These are phyloP conservation scores for Nasonia oneida DNA, from an alignment of 2,888 invertebrate species.

Conservation along the genomic window DNA sequence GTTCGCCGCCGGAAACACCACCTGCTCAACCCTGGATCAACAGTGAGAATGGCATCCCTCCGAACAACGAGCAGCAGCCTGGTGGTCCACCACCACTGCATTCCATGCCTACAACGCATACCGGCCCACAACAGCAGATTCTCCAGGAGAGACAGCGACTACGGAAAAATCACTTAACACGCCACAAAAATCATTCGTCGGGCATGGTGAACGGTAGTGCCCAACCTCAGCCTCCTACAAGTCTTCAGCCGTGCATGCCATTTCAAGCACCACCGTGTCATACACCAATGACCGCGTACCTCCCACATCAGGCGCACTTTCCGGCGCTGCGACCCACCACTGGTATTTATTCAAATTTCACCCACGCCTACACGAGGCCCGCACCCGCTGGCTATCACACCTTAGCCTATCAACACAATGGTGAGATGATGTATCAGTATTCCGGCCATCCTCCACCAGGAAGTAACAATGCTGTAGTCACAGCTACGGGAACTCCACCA, in stretches of 20 bases:
- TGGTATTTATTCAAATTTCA: constrained; percentile 75
- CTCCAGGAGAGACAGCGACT: constrained; percentile 70
- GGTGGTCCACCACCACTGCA: constrained; percentile 71
- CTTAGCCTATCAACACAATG: constrained; percentile 80
- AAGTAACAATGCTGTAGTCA: constrained; percentile 59
- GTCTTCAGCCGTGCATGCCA: constrained; percentile 73
- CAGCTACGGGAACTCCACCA: constrained; percentile 73
- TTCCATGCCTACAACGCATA: constrained; percentile 78
- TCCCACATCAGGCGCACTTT: constrained; percentile 76
- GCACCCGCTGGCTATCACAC: constrained; percentile 55
- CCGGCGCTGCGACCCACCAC: constrained; percentile 73
- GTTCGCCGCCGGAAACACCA: constrained; percentile 83
- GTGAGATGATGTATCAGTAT: constrained; percentile 80
- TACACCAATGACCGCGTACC: constrained; percentile 68
- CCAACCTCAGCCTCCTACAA: constrained; percentile 67
- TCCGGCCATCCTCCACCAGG: constrained; percentile 73
- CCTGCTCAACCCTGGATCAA: constrained; percentile 79
- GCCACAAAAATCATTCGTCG: constrained; percentile 71
- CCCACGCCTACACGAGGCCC: constrained; percentile 74
- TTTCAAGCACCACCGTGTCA: constrained; percentile 74
- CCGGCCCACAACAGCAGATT: constrained; percentile 77
- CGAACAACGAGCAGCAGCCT: constrained; percentile 62
- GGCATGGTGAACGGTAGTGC: constrained; percentile 74
- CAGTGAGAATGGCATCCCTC: constrained; percentile 62
- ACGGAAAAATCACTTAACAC: constrained; percentile 73